phyloP scores from a whole-genome alignment of 2,113 vertebrate genomes.

The Lamprotornis superbus region DNA sequence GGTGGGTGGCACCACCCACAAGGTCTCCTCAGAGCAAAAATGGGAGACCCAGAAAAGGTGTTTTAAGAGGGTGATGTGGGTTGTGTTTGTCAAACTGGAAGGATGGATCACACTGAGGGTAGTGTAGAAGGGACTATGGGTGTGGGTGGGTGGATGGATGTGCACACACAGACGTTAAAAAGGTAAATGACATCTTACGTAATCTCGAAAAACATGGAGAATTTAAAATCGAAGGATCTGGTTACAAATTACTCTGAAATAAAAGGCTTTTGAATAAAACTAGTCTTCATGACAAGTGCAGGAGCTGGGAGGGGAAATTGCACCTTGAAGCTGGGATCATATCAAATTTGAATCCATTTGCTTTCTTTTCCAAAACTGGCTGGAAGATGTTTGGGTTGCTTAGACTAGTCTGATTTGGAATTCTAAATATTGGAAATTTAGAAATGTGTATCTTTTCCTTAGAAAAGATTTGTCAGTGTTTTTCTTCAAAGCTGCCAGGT shows the following conservation, averaged over 20 bases:
- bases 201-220: background rate
- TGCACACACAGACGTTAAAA: background rate
- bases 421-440: background rate
- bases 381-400: background rate
- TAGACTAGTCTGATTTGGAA: background rate
- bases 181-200: background rate
- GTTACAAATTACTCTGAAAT: background rate
- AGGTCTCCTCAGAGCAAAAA: background rate
- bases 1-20: background rate
- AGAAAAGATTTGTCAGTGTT: background rate
- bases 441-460: background rate
- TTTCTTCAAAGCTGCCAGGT: background rate
- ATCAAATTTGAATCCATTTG: background rate
- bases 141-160: background rate
- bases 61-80: background rate
- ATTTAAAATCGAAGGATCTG: background rate
- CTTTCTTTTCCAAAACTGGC: background rate
- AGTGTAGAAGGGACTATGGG: background rate
- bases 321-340: background rate
- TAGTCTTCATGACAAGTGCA: background rate
- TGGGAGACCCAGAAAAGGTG: background rate
- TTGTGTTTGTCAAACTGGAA: background rate
- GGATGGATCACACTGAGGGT: background rate
- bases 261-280: background rate
- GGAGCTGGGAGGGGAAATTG: background rate